Conservation (phyloP, 2,888 invertebrate species). For the Bugula neritina region DNA sequence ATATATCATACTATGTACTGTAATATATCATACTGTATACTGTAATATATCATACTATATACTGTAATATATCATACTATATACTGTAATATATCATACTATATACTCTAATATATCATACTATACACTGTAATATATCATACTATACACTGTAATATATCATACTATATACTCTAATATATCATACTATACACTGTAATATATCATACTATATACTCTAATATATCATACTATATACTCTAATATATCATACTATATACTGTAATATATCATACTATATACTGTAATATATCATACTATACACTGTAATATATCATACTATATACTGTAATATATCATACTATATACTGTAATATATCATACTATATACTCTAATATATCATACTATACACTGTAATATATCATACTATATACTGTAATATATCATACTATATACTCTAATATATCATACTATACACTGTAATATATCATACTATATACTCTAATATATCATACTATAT, state of each 20-base stretch:
- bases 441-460: neutral
- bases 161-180: neutral
- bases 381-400: neutral
- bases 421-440: neutral
- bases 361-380: neutral
- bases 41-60: too few relatives aligned
- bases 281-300: neutral
- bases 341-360: neutral
- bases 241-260: neutral
- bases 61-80: neutral
- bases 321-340: neutral
- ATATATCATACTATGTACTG: neutral
- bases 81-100: neutral
- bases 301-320: neutral
- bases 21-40: too few relatives aligned
- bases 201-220: neutral
- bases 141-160: neutral
- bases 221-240: neutral
- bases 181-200: neutral
- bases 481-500: neutral
- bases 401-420: neutral
- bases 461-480: neutral
- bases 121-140: neutral
- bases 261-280: neutral
- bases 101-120: neutral